Evolutionary conservation across 2,888 invertebrate genomes (phyloP).

Genomic region (Rotaria socialis): DNA sequence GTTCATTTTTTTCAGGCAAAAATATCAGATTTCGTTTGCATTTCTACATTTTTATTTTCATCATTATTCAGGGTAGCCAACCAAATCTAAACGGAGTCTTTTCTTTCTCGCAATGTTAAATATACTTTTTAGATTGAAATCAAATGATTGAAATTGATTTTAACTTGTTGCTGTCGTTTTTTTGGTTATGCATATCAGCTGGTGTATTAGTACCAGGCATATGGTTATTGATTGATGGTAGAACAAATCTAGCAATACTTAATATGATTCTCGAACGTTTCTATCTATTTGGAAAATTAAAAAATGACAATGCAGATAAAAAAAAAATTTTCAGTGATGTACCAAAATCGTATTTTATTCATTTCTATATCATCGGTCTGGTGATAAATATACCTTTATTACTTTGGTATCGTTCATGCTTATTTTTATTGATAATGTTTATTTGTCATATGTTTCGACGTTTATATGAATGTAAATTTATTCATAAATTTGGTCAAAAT

Average conservation of each 20-base stretch:
- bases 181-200: background rate
- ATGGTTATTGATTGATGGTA: conserved; percentile 3
- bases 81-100: too few species aligned
- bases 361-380: background rate
- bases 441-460: conserved; percentile 27
- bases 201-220: background rate
- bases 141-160: background rate
- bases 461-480: background rate
- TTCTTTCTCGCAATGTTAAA: too few species aligned
- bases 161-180: background rate
- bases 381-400: background rate
- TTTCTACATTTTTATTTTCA: too few species aligned
- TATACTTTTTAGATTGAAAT: background rate
- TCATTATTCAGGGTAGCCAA: too few species aligned
- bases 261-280: background rate
- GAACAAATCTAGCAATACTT: background rate
- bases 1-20: too few species aligned
- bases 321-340: background rate
- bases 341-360: conserved; percentile 6
- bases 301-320: background rate
- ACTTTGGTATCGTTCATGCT: background rate
- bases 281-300: conserved; percentile 32
- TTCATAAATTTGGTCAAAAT: background rate
- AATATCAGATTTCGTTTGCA: too few species aligned
- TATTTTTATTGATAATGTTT: background rate